Base-by-base conservation (phyloP, 1,140 invertebrate species). In the Augochlora pura region DNA sequence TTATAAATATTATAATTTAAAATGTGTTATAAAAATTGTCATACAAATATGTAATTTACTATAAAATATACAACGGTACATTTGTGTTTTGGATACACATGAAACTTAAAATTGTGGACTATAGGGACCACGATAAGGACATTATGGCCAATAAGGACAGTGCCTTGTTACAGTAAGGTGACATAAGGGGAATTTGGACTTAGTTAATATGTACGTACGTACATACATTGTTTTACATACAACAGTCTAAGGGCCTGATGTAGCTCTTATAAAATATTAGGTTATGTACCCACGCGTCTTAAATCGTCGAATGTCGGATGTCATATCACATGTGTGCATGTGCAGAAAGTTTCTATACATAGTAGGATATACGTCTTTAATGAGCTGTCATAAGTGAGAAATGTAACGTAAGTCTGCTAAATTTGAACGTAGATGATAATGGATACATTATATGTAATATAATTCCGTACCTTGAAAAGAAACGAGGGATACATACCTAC, bases 381-480 rank as follows among this genome's bases (percentile, higher is more conserved):
- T 76, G 18, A 23, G 18, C 32, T 69, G 38, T 69, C 42, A 69
- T 60, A 75, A 23, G 14, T 69, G 10, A 46, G 12, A 46, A 46
- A 3, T 32, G 32, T 12, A 46, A 10, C 10, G 18, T 23, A 4
- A 25, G 39, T 16, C 27, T 39, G 3, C 4, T 42, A 2, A 42
- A 4, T 0, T 16, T 6, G 6, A 16, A 52, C 0, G 49, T 52
- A 21, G 18, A 18, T 52, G 16, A 52, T 52, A 52, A 52, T 52
- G 18, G 18, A 27, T 49, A 76, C 32, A 76, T n/a, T n/a, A n/a
- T 67, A 18, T 18, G 59, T 67, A 76, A 57, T 46, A 46, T 10
- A 52, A 52, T 69, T 76, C 6, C 21, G 10, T 60, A 46, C 4
- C 69, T 62, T 69, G 1, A 14, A 62, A n/a, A 18, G 8, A 57